Evolutionary conservation across 2,113 vertebrate genomes (phyloP).

Genomic region (Passer montanus): DNA sequence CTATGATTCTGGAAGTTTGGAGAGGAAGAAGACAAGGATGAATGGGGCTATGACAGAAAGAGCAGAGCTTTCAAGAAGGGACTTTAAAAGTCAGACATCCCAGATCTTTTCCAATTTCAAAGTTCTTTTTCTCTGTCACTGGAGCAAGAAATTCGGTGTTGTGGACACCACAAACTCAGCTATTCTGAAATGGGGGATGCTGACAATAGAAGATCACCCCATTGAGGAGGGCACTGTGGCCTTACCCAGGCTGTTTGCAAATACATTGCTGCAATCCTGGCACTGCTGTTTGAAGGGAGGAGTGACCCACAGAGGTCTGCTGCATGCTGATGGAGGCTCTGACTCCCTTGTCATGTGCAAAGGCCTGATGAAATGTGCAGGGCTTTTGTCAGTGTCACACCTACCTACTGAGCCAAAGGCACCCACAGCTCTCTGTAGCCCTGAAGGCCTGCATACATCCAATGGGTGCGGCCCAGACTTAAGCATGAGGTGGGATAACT

Average conservation of each 20-base stretch:
- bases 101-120: not conserved
- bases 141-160: not conserved
- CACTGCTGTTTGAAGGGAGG: not conserved
- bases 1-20: not conserved
- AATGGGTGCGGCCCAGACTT: not conserved
- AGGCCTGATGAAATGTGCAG: not conserved
- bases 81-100: not conserved
- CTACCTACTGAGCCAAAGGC: not conserved
- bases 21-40: not conserved
- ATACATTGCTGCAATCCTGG: not conserved
- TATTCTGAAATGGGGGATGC: accelerated
- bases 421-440: not conserved
- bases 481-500: not conserved
- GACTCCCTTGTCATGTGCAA: not conserved
- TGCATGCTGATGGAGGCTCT: not conserved
- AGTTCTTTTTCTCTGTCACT: not conserved
- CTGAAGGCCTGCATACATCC: not conserved
- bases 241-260: not conserved
- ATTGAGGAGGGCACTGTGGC: accelerated
- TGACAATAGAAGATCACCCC: not conserved
- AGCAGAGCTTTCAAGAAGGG: not conserved
- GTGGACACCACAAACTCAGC: not conserved
- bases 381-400: not conserved
- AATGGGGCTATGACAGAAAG: not conserved
- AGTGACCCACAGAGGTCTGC: not conserved